Conservation (phyloP, 1,140 invertebrate species). For the Andrena cerasifolii region DNA sequence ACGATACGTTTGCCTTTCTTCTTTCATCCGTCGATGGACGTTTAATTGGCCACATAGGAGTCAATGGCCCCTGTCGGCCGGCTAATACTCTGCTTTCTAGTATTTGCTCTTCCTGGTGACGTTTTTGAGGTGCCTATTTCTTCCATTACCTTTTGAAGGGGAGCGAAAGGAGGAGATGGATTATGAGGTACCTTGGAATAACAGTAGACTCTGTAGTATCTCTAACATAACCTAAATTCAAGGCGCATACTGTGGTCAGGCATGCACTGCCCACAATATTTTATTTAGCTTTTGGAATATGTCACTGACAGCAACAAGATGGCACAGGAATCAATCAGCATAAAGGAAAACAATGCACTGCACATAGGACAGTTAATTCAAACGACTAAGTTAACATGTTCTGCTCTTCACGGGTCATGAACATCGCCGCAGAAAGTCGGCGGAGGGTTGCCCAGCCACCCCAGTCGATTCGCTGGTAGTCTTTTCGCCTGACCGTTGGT, state of each 20-base stretch:
- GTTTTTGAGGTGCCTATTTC: not conserved
- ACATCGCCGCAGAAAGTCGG: conserved; percentile 17
- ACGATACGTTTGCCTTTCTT: conserved; percentile 66
- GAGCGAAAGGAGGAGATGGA: no score
- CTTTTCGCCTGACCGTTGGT: conserved; percentile 64
- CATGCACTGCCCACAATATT: not conserved
- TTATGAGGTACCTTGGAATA: no score
- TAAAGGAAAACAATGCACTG: conserved; percentile 9
- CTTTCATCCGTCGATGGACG: conserved; percentile 43
- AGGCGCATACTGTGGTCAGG: not conserved
- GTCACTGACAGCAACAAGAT: not conserved
- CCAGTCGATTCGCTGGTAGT: conserved; percentile 59
- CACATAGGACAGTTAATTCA: conserved; percentile 25
- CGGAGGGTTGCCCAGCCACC: conserved; percentile 42
- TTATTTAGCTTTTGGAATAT: not conserved
- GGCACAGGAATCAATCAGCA: conserved; percentile 4
- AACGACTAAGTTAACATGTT: conserved; percentile 45
- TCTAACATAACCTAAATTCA: not conserved
- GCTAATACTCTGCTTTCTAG: conserved; percentile 20
- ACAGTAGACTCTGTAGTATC: not conserved
- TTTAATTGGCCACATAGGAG: conserved; percentile 44
- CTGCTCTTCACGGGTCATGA: conserved; percentile 56
- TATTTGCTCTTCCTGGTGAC: conserved; percentile 1
- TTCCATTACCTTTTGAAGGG: no score
- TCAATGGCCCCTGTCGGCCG: conserved; percentile 19